Base-by-base conservation (phyloP, 2,888 invertebrate genomes). In the Mycalesis mineus region DNA sequence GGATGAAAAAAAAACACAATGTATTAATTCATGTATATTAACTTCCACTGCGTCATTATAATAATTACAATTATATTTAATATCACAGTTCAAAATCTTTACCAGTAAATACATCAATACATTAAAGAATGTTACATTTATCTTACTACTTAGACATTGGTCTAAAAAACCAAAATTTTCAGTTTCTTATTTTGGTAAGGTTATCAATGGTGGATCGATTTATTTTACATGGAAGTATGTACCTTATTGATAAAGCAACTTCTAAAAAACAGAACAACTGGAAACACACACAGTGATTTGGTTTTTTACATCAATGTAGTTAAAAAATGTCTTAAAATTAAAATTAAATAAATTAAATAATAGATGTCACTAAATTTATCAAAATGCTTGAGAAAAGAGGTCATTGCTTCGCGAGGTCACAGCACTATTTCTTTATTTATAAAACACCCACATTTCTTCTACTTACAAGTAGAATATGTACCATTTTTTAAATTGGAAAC, bases 81-180 rank as follows among this genome's bases (percentile, higher is more conserved):
- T 88, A 88, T 88, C 88, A 88, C 88, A 88, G 88, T 81, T 77
- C 67, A 69, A 78, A 84, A 82, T 77, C 71, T 72, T 80, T 78
- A 62, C 77, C 67, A 63, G 49, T 56, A 56, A 54, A 40, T 64
- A 65, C 64, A 61, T 60, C 55, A 41, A 63, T 60, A 64, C 61
- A 64, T 59, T 64, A 58, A 57, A 9, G 11, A 36, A 4, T 36
- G 28, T 55, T 61, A 67, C 61, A 67, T 57, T 64, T 40, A n/a
- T 13, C 51, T 65, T 58, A 58, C 31, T 37, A 37, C 50, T 60
- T 55, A 55, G 9, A 54, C 45, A 47, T 33, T 47, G 11, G 31
- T 47, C 14, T 47, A 11, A 33, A 31, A 33, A 47, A 33, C 33
- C 31, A 31, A 31, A 14, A 13, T 13, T 29, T n/a, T 13, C 29